Percentiles rank a stretch among this genome's conserved stretches.
Evolutionary conservation across 2,113 vertebrate genomes (phyloP).

Genomic region (Agelaius tricolor): DNA sequence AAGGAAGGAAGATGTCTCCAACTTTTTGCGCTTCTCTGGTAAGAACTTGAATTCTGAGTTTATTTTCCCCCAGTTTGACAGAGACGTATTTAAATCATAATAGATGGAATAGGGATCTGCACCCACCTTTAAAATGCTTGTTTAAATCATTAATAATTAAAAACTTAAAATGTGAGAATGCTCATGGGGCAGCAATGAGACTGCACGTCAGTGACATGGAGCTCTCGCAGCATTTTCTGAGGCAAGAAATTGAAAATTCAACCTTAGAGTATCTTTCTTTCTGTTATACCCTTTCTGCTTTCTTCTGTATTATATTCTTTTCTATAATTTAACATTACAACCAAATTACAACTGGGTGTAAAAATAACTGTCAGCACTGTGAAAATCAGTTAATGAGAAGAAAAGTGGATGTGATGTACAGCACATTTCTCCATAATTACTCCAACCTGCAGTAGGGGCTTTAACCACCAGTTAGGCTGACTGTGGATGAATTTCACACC

Average conservation of each 20-base stretch:
- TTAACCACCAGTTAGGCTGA: background rate
- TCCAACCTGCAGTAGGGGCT: background rate
- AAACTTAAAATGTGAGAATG: background rate
- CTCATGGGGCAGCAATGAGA: background rate
- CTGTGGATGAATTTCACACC: background rate
- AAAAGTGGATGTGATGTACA: accelerated
- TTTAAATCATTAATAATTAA: background rate
- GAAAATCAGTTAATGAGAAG: background rate
- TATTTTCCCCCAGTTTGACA: accelerated
- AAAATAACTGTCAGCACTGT: background rate
- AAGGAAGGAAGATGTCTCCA: background rate
- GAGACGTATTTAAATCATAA: background rate
- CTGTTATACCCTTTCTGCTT: background rate
- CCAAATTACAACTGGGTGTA: background rate
- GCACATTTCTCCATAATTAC: background rate
- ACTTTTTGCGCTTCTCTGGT: background rate
- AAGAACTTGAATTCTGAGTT: background rate
- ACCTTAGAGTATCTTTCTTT: background rate
- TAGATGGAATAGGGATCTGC: background rate
- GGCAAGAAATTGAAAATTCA: background rate
- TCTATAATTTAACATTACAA: background rate
- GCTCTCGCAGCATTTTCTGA: background rate
- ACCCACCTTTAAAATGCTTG: background rate
- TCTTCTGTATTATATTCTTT: background rate
- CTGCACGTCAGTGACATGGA: accelerated